Percentiles rank a stretch among this genome's conserved stretches.
phyloP scores from a whole-genome alignment of 2,113 vertebrate species.

The Otus sunia region DNA sequence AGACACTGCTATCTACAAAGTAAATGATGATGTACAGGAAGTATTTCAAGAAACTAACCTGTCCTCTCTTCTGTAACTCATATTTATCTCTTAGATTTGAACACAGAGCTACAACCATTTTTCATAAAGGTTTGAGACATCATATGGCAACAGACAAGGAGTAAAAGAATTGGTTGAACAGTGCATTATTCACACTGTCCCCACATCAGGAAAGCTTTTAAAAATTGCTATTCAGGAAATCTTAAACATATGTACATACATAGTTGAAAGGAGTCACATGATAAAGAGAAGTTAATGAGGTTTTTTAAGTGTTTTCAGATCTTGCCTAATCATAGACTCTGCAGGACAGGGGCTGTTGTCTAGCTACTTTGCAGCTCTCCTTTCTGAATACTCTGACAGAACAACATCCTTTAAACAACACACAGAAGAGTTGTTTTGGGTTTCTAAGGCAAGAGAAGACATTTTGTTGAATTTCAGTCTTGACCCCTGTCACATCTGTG shows the following conservation, averaged over 20 bases:
- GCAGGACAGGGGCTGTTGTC: background rate
- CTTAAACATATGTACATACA: background rate
- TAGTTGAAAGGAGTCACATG: background rate
- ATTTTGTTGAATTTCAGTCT: background rate
- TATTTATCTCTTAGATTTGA: background rate
- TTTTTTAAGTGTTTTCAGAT: background rate
- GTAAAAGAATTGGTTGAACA: background rate
- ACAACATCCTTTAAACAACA: background rate
- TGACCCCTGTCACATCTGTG: background rate
- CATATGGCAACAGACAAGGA: background rate
- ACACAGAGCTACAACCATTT: background rate
- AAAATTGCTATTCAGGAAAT: background rate
- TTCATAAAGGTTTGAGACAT: background rate
- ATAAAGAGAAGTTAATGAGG: background rate
- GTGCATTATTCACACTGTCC: background rate
- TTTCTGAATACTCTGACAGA: background rate
- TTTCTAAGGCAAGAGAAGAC: background rate
- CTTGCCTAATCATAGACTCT: background rate
- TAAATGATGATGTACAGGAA: background rate
- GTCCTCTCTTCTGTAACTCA: background rate
- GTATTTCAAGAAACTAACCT: background rate
- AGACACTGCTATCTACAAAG: background rate
- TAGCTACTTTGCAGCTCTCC: background rate
- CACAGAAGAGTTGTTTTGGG: background rate
- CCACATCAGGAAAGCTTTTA: background rate